phyloP scores from a whole-genome alignment of 1,140 invertebrate genomes.

The Panagrolaimus sp. region DNA sequence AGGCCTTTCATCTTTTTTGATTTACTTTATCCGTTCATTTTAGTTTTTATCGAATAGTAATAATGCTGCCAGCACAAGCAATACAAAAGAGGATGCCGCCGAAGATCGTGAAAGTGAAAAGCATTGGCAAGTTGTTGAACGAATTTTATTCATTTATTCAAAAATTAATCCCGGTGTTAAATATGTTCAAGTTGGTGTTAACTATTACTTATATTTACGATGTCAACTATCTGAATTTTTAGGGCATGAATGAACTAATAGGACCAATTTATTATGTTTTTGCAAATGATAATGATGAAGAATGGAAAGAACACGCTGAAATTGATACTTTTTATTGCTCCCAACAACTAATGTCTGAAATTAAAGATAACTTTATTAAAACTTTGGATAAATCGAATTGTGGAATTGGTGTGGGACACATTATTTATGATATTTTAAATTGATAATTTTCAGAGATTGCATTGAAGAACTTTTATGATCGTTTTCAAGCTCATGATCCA shows the following conservation, averaged over 20 bases:
- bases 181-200: constrained; percentile 74
- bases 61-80: background rate
- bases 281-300: constrained; percentile 72
- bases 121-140: constrained; percentile 83
- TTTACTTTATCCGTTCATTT: background rate
- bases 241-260: constrained; percentile 98
- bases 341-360: constrained; percentile 91
- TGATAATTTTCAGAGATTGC: constrained; percentile 37
- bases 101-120: constrained; percentile 23
- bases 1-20: background rate
- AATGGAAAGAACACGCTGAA: constrained; percentile 77
- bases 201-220: constrained; percentile 9
- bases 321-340: constrained; percentile 96
- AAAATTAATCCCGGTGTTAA: constrained; percentile 95
- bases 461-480: constrained; percentile 38
- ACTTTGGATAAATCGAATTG: constrained; percentile 81
- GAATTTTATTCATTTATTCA: constrained; percentile 92
- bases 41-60: too few relatives aligned
- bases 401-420: constrained; percentile 62
- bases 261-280: constrained; percentile 94
- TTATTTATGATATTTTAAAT: background rate
- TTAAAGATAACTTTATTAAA: constrained; percentile 93
- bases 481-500: constrained; percentile 64
- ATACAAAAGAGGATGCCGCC: background rate
- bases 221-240: constrained; percentile 26